phyloP scores from a whole-genome alignment of 2,113 vertebrate genomes.

The Dolichotis patagonum region DNA sequence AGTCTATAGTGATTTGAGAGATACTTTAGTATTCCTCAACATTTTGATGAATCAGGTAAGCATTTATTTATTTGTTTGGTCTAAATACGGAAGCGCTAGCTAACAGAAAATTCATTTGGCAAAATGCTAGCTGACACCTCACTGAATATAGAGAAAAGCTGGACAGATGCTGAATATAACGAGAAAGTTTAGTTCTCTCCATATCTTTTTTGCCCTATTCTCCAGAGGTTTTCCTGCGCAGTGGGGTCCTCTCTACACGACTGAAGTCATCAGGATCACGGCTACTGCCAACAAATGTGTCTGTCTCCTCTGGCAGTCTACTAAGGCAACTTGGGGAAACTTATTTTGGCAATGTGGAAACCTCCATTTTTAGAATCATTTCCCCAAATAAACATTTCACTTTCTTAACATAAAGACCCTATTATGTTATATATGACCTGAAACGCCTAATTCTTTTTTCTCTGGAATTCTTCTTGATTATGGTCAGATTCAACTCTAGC shows the following conservation, averaged over 20 bases:
- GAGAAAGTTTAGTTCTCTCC: background rate
- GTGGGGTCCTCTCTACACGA: background rate
- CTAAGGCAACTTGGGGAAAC: background rate
- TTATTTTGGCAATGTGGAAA: background rate
- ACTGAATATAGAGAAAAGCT: background rate
- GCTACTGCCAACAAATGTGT: background rate
- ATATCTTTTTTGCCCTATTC: background rate
- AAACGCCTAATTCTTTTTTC: background rate
- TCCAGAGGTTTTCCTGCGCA: background rate
- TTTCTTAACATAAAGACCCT: slow-evolving; percentile 35
- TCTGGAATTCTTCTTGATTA: slow-evolving; percentile 29
- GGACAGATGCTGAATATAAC: background rate
- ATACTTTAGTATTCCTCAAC: background rate
- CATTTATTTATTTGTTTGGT: background rate
- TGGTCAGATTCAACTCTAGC: background rate
- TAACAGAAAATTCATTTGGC: slow-evolving; percentile 12
- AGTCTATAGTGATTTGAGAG: background rate
- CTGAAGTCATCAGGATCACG: background rate
- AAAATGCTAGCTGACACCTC: background rate
- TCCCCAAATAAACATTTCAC: slow-evolving; percentile 44
- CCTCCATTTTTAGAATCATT: slow-evolving; percentile 49
- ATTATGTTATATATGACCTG: background rate
- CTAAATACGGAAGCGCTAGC: background rate
- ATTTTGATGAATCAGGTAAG: background rate
- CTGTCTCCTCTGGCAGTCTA: background rate